Percentiles rank a stretch among this genome's conserved stretches.
Conservation (phyloP, 1,140 invertebrate genomes). For the Vanessa tameamea region DNA sequence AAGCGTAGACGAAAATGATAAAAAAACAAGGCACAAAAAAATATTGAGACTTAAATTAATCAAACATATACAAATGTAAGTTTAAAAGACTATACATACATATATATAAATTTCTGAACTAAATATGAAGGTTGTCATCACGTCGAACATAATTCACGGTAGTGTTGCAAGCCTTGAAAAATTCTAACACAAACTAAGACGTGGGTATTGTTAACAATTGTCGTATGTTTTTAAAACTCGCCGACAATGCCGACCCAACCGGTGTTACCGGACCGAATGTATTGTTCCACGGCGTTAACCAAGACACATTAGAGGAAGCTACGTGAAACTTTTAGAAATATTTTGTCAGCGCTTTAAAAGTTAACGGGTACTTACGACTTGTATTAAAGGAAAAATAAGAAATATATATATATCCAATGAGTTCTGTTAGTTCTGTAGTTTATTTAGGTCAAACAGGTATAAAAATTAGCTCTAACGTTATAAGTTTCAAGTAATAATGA, state of each 20-base stretch:
- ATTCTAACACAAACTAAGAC: conserved; percentile 13
- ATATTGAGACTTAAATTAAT: too few relatives aligned
- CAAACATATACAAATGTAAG: too few relatives aligned
- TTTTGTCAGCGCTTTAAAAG: neutral
- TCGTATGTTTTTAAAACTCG: conserved; percentile 14
- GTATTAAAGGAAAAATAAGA: neutral
- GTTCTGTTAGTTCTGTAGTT: too few relatives aligned
- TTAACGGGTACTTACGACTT: neutral
- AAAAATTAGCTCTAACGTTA: too few relatives aligned
- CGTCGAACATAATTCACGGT: neutral
- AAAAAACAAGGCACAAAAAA: too few relatives aligned
- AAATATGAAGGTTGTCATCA: too few relatives aligned
- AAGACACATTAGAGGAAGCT: conserved; percentile 18
- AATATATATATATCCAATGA: neutral
- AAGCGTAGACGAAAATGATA: too few relatives aligned
- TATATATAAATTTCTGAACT: too few relatives aligned
- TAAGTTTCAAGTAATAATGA: too few relatives aligned
- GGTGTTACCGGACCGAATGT: conserved; percentile 23
- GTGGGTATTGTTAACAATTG: conserved; percentile 13
- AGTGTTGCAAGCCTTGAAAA: neutral
- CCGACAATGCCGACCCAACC: conserved; percentile 25
- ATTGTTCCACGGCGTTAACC: conserved; percentile 35
- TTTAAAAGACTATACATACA: too few relatives aligned
- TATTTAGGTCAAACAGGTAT: too few relatives aligned
- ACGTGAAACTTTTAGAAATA: conserved; percentile 20